phyloP scores from a whole-genome alignment of 2,113 vertebrate species.

The Platanista minor region DNA sequence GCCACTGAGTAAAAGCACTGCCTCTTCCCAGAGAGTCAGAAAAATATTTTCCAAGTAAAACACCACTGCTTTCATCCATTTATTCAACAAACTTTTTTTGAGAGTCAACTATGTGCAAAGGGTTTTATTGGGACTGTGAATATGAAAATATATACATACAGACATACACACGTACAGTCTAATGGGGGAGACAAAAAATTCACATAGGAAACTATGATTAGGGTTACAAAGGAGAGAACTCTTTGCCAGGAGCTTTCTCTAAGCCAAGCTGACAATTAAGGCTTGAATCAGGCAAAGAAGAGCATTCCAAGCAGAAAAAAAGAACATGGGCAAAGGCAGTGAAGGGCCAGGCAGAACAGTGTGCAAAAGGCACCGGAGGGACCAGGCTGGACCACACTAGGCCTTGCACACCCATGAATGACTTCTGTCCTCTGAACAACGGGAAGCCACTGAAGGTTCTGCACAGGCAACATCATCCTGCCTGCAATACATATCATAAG shows the following conservation, averaged over 20 bases:
- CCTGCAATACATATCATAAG: not conserved
- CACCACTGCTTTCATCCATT: conserved; percentile 6
- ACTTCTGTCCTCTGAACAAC: not conserved
- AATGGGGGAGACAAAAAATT: not conserved
- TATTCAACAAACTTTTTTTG: conserved; percentile 31
- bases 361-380: not conserved
- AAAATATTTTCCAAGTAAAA: conserved; percentile 47
- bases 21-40: not conserved
- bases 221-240: not conserved
- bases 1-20: not conserved
- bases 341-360: not conserved
- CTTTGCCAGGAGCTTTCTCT: not conserved
- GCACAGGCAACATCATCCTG: not conserved
- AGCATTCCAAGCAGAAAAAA: not conserved
- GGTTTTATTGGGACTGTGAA: not conserved
- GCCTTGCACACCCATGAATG: not conserved
- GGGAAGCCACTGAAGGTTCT: not conserved
- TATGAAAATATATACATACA: not conserved
- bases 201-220: not conserved
- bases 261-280: not conserved
- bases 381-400: not conserved
- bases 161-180: not conserved
- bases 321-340: not conserved
- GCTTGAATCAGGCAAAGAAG: not conserved
- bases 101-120: not conserved